These are phyloP conservation scores for Odontophorus gujanensis DNA, from an alignment of 2,113 vertebrate species.

Conservation along the genomic window DNA sequence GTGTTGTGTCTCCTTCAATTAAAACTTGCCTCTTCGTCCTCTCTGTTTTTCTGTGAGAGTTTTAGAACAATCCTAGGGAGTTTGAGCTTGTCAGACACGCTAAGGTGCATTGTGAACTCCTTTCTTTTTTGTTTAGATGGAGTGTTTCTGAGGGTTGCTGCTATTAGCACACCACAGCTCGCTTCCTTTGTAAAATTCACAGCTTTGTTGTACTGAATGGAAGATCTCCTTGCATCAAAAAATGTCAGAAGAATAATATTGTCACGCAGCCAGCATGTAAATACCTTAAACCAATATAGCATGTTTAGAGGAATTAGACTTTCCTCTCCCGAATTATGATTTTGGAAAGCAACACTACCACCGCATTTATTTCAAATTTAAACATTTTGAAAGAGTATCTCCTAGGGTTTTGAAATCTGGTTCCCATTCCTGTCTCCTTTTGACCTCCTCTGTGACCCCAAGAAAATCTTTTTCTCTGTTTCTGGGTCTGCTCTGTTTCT, in stretches of 20 bases:
- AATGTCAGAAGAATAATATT: constrained; percentile 39
- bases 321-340: constrained; percentile 29
- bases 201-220: not conserved
- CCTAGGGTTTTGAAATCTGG: constrained; percentile 40
- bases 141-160: not conserved
- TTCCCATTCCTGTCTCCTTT: constrained; percentile 56
- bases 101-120: not conserved
- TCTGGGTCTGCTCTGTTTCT: not conserved
- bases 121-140: not conserved
- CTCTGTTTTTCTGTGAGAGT: not conserved
- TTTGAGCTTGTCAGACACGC: not conserved
- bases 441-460: constrained; percentile 24
- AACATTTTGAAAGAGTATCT: constrained; percentile 37
- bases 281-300: constrained; percentile 52
- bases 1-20: constrained; percentile 69
- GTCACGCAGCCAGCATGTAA: constrained; percentile 39
- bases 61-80: not conserved
- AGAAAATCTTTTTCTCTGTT: not conserved
- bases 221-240: constrained; percentile 5
- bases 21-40: not conserved
- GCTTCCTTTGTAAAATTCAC: not conserved
- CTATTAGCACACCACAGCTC: not conserved
- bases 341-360: constrained; percentile 49
- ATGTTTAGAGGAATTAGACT: constrained; percentile 52
- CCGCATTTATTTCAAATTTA: constrained; percentile 47